These are phyloP conservation scores for Drosophila seguyi DNA, from an alignment of 1,140 invertebrate genomes.

Conservation along the genomic window DNA sequence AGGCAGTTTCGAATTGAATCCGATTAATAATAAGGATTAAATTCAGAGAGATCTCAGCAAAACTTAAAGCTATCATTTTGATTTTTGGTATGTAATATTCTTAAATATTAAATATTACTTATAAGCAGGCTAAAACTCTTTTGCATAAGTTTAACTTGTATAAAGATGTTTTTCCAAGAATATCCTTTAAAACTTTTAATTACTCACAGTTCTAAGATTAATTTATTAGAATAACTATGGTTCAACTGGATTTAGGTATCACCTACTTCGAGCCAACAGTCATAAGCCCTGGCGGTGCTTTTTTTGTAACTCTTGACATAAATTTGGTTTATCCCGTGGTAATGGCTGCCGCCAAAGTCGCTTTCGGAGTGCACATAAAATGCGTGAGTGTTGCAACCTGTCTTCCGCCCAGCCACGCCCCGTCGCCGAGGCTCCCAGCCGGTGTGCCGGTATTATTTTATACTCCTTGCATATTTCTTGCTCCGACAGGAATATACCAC, in stretches of 20 bases:
- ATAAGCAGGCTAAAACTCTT: no score
- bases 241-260: conserved; percentile 4
- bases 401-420: conserved; percentile 47
- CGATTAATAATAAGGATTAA: background rate
- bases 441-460: background rate
- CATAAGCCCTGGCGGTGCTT: conserved; percentile 23
- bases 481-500: background rate
- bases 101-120: background rate
- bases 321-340: conserved; percentile 69
- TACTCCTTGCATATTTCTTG: background rate
- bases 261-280: background rate
- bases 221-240: background rate
- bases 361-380: conserved; percentile 42
- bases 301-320: conserved; percentile 64
- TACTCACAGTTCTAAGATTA: no score
- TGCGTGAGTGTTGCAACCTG: conserved; percentile 53
- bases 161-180: no score
- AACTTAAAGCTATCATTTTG: background rate
- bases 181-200: background rate
- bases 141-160: background rate
- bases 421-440: background rate
- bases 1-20: background rate
- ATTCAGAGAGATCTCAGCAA: background rate
- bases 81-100: background rate
- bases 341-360: conserved; percentile 52